Base-by-base conservation (phyloP, 35 echinoderm and acorn worm genomes). In the Hemicentrotus pulcherrimus region DNA sequence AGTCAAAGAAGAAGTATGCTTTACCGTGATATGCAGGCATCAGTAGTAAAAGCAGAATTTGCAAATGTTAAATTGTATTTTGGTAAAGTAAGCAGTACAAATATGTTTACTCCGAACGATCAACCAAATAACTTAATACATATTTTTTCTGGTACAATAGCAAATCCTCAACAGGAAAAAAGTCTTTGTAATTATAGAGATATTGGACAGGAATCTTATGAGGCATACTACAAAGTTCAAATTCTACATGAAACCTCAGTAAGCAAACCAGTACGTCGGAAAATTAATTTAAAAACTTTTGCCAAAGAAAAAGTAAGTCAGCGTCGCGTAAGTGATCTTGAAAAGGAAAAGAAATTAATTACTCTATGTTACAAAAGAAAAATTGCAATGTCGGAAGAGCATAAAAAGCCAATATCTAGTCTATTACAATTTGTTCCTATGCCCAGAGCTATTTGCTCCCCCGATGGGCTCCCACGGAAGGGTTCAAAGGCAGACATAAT, bases 251-350 rank as follows among this genome's bases (percentile, higher is more conserved):
- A 96, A 24, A 48, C 94, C 9, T 95, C 94, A 88, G 88, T 92
- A 4, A 30, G 52, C 2, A 96, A 94, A 91, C 78, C 94, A 28
- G 47, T 48, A 70, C 95, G 86, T 47, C 5, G 94, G 59, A 94
- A 91, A 41, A 18, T 95, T 9, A 96, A 94, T 46, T 86, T 94
- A 46, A 86, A 92, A 94, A 96, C 96, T 46, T 96, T 96, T 70
- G 85, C 86, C 8, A 46, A 46, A 30, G 71, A 96, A 46, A 96
- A 96, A 47, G 48, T 94, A 5, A 0, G 46, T 12, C 9, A 48
- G 6, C 59, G 95, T 2, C 28, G 22, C 48, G 32, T 88, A 28
- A 94, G 46, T 31, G 58, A 96, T 88, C 46, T 96, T 4, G 91
- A 96, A 52, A 96, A 94, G 46, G 95, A 96, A 41, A 94, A 96